phyloP scores from a whole-genome alignment of 2,888 invertebrate genomes.

The Tiliacea aurago region DNA sequence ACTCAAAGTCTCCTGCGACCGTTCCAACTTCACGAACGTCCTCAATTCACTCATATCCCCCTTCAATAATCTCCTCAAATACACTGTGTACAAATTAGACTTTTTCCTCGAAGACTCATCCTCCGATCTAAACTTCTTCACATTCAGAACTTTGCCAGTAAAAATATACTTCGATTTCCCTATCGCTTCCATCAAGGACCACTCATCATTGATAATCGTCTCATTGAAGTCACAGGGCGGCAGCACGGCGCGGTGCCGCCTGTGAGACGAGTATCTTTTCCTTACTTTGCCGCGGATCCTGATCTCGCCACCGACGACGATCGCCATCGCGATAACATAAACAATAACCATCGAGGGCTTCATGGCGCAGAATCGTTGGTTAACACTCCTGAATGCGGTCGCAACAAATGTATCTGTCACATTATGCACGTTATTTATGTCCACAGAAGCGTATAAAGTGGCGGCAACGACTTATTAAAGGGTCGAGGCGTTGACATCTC shows the following conservation, averaged over 20 bases:
- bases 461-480: slow-evolving; percentile 82
- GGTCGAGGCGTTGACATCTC: slow-evolving; percentile 84
- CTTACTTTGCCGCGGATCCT: slow-evolving; percentile 88
- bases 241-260: slow-evolving; percentile 84
- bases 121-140: slow-evolving; percentile 82
- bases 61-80: slow-evolving; percentile 86
- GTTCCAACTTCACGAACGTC: slow-evolving; percentile 81
- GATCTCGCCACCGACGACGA: slow-evolving; percentile 84
- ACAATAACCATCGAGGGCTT: slow-evolving; percentile 84
- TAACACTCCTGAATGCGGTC: slow-evolving; percentile 81
- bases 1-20: slow-evolving; percentile 79
- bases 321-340: slow-evolving; percentile 85
- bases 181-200: slow-evolving; percentile 89
- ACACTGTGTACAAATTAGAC: slow-evolving; percentile 86
- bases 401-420: slow-evolving; percentile 87
- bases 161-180: slow-evolving; percentile 88
- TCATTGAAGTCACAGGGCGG: slow-evolving; percentile 88
- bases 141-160: slow-evolving; percentile 88
- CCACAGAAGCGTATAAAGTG: slow-evolving; percentile 80
- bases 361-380: slow-evolving; percentile 82
- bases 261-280: slow-evolving; percentile 83
- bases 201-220: slow-evolving; percentile 88
- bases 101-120: slow-evolving; percentile 76
- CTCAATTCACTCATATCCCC: slow-evolving; percentile 84
- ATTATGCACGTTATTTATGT: slow-evolving; percentile 87